Base-by-base conservation (phyloP, 2,888 invertebrate species). In the Biston betularia region DNA sequence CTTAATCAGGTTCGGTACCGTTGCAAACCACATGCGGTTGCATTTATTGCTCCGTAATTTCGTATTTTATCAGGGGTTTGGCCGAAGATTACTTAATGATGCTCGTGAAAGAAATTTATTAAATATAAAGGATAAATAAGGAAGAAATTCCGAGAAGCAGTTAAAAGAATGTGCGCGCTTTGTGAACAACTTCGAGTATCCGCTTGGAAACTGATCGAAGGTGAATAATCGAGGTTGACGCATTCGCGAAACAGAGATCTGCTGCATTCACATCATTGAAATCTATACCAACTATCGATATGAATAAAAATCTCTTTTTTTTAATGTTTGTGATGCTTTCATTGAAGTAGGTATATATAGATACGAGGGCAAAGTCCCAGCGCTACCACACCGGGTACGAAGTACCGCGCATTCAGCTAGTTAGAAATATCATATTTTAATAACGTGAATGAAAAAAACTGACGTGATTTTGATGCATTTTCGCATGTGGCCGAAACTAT, bases 1-100 rank as follows among this genome's bases (percentile, higher is more conserved):
- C 52, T 48, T 66, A 63, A 62, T 65, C 38, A 55, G n/a, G 58
- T 64, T 58, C 67, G 71, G 75, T 74, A 69, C 75, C 60, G 77
- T 79, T 77, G 71, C 67, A 63, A 44, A 33, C 50, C n/a, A 44
- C 58, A 49, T 56, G 62, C 14, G 14, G 12, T 50, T 56, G 53
- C 55, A 44, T 54, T 62, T 62, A 62, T 62, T 54, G 55, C 62
- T 33, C 33, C 14, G 42, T 48, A 48, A 62, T 62, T 48, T 33
- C 42, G 62, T 35, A 46, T 52, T 50, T 53, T 60, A 44, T 24
- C 40, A 24, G 24, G 15, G 8, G 24, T 42, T 35, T 52, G 11
- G 3, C n/a, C 44, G 45, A 45, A 44, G 50, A 60, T 44, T 45
- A 53, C 45, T 60, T 60, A 60, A 60, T 60, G 52, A 53, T 53